Conservation (phyloP, 2,113 vertebrate genomes). For the Pyxicephalus adspersus region DNA sequence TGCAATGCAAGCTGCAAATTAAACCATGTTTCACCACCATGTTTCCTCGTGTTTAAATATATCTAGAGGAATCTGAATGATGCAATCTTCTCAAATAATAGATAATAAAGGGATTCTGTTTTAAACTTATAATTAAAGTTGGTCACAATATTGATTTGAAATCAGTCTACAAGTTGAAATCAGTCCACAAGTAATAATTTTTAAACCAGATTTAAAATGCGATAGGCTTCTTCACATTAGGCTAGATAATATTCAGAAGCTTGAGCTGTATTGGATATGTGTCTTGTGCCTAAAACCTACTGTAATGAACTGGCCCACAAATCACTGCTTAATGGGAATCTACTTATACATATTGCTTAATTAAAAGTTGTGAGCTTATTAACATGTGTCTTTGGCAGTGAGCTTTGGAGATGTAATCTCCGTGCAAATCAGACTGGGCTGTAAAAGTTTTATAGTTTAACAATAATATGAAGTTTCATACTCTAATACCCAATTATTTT, state of each 20-base stretch:
- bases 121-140: neutral
- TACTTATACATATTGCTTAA: constrained; percentile 99
- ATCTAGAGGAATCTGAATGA: no score
- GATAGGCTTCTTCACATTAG: constrained; percentile 88
- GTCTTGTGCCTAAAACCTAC: constrained; percentile 88
- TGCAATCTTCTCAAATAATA: no score
- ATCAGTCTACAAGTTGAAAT: neutral
- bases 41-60: no score
- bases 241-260: constrained; percentile 88
- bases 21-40: no score
- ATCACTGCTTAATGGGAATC: constrained; percentile 98
- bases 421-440: constrained; percentile 82
- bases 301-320: constrained; percentile 97
- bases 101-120: neutral
- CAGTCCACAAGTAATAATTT: neutral
- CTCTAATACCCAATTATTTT: constrained; percentile 84
- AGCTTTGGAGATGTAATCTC: constrained; percentile 85
- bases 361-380: constrained; percentile 99
- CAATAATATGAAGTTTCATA: constrained; percentile 88
- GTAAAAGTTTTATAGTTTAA: constrained; percentile 99
- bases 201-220: constrained; percentile 88
- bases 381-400: constrained; percentile 97
- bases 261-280: constrained; percentile 98
- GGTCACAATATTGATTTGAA: neutral
- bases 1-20: no score